Evolutionary conservation across 2,797 vertebrate species (phyloP).

Genomic region (Natrix natrix): DNA sequence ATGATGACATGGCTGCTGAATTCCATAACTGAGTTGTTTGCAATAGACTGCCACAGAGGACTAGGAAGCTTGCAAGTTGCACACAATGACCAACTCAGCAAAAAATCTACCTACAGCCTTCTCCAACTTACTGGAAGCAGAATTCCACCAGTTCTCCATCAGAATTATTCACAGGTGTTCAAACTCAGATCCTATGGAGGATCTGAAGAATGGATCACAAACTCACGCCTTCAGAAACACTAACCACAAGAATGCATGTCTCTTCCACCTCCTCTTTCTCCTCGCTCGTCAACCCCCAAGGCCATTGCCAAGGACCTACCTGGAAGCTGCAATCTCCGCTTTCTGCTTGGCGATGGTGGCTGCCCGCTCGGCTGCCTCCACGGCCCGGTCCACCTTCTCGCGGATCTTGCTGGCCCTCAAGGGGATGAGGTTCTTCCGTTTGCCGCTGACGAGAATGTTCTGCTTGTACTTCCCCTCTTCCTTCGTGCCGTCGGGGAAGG

Average conservation of each 20-base stretch:
- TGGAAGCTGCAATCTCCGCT: conserved; percentile 91
- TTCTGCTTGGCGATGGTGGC: conserved; percentile 92
- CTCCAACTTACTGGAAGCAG: not conserved
- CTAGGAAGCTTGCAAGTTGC: not conserved
- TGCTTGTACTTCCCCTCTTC: conserved; percentile 99
- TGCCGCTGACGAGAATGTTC: conserved; percentile 93
- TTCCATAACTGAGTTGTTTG: not conserved
- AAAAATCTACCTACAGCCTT: not conserved
- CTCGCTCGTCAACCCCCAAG: not conserved
- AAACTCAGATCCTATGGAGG: not conserved
- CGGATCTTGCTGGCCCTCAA: conserved; percentile 95
- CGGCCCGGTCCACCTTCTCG: conserved; percentile 94
- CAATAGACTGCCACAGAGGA: not conserved
- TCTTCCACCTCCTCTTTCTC: not conserved
- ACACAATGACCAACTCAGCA: not conserved
- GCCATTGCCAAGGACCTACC: conserved; percentile 70
- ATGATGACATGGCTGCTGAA: not conserved
- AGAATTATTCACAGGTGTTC: not conserved
- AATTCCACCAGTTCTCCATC: not conserved
- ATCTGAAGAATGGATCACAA: not conserved
- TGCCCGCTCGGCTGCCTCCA: conserved; percentile 88
- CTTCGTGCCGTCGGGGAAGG: conserved; percentile 93
- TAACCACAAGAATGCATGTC: not conserved
- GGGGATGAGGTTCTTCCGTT: conserved; percentile 97
- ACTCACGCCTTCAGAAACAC: not conserved